Evolutionary conservation across 2,113 vertebrate genomes (phyloP).

Genomic region (Catharus minimus): DNA sequence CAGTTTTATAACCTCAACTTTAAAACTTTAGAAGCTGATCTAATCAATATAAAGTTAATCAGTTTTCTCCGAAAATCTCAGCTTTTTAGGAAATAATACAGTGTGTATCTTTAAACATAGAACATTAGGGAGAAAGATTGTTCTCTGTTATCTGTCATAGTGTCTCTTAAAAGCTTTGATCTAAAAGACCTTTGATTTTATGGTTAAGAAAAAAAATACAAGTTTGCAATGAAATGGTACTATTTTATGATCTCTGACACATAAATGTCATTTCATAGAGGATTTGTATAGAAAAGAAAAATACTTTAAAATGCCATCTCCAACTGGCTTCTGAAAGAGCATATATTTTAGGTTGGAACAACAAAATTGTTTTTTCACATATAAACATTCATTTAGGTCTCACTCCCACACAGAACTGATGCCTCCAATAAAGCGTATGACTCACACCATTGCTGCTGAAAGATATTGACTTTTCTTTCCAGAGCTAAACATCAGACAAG

Average conservation of each 20-base stretch:
- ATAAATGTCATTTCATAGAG: background rate
- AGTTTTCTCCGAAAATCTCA: background rate
- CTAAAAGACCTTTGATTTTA: constrained; percentile 38
- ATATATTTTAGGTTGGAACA: constrained; percentile 46
- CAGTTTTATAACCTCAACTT: background rate
- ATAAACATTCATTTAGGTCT: constrained; percentile 37
- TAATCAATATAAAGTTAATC: background rate
- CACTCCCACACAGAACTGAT: constrained; percentile 9
- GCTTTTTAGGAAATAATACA: background rate
- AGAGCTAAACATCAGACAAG: background rate
- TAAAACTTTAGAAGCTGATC: background rate
- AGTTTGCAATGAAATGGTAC: constrained; percentile 21
- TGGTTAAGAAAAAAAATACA: background rate
- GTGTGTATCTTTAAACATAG: background rate
- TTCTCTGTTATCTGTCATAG: background rate
- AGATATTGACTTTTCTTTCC: constrained; percentile 34
- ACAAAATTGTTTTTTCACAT: constrained; percentile 41
- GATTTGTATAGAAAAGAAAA: constrained; percentile 29
- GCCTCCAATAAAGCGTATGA: constrained; percentile 9
- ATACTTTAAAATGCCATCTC: constrained; percentile 23
- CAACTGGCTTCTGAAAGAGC: constrained; percentile 20
- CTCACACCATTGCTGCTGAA: constrained; percentile 22
- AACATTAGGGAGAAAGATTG: background rate
- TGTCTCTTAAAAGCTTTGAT: constrained; percentile 43
- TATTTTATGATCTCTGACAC: constrained; percentile 46